Evolutionary conservation across 2,888 invertebrate species (phyloP).

Genomic region (Aporophyla nigra): DNA sequence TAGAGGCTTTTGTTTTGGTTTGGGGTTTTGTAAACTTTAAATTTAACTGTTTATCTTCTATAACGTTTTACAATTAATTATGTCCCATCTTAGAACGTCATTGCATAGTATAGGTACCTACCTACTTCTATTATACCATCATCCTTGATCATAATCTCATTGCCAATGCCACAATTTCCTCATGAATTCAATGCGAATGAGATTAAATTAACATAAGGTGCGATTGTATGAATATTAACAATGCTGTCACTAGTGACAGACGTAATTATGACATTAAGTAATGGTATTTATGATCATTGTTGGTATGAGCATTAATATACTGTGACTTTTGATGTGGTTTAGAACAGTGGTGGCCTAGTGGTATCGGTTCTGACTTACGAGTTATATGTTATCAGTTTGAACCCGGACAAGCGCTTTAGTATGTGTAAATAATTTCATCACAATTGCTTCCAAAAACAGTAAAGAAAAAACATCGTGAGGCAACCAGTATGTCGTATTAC

Average conservation of each 20-base stretch:
- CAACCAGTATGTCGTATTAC: too few relatives aligned
- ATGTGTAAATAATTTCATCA: too few relatives aligned
- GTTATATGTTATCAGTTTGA: too few relatives aligned
- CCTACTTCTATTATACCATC: background rate
- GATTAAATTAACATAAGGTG: slow-evolving; percentile 23
- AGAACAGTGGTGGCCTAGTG: too few relatives aligned
- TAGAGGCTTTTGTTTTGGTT: too few relatives aligned
- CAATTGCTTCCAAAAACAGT: too few relatives aligned
- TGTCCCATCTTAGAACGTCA: background rate
- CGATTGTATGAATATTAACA: slow-evolving; percentile 42
- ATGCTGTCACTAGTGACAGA: slow-evolving; percentile 3
- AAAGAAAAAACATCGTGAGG: too few relatives aligned
- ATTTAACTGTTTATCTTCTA: too few relatives aligned
- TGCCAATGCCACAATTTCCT: slow-evolving; percentile 54
- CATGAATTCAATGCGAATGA: slow-evolving; percentile 32
- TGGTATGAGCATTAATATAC: background rate
- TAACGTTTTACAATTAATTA: background rate
- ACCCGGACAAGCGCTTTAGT: too few relatives aligned
- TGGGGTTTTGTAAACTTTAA: too few relatives aligned
- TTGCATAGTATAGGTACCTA: background rate
- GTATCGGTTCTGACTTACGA: too few relatives aligned
- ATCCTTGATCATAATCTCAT: slow-evolving; percentile 34
- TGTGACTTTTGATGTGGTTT: background rate
- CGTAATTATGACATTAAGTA: slow-evolving; percentile 20
- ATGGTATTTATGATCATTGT: background rate